Percentiles rank a stretch among this genome's conserved stretches.
These are phyloP conservation scores for Antechinus flavipes DNA, from an alignment of 2,113 vertebrate genomes.

Conservation along the genomic window DNA sequence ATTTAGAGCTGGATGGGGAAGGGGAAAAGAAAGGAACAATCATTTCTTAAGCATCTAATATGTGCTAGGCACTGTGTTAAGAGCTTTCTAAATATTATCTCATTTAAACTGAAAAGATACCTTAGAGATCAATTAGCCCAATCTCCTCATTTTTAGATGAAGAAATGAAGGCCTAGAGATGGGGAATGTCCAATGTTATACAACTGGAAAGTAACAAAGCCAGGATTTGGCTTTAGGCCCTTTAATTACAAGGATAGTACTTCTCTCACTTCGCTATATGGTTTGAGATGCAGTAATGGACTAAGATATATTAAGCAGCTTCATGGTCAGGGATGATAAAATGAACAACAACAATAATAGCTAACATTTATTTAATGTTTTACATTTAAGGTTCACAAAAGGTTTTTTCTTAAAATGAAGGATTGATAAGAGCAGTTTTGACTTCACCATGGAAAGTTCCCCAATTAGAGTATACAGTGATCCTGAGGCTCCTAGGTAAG, in stretches of 20 bases:
- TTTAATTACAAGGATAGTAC: neutral
- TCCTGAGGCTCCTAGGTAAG: neutral
- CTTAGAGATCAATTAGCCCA: neutral
- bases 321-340: neutral
- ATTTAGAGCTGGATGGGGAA: neutral
- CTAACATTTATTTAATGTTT: neutral
- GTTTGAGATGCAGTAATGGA: neutral
- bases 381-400: neutral
- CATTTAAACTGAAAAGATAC: neutral
- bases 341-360: neutral
- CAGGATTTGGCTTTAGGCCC: neutral
- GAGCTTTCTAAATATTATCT: neutral
- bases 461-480: neutral
- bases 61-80: neutral
- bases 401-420: neutral
- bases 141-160: neutral
- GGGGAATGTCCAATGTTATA: neutral
- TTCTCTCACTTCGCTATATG: neutral
- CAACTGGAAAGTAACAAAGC: neutral
- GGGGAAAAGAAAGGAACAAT: neutral
- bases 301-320: neutral
- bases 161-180: neutral
- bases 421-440: neutral
- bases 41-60: neutral
- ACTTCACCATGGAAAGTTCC: neutral